Conservation (phyloP, 2,113 vertebrate genomes). For the Candoia aspera region DNA sequence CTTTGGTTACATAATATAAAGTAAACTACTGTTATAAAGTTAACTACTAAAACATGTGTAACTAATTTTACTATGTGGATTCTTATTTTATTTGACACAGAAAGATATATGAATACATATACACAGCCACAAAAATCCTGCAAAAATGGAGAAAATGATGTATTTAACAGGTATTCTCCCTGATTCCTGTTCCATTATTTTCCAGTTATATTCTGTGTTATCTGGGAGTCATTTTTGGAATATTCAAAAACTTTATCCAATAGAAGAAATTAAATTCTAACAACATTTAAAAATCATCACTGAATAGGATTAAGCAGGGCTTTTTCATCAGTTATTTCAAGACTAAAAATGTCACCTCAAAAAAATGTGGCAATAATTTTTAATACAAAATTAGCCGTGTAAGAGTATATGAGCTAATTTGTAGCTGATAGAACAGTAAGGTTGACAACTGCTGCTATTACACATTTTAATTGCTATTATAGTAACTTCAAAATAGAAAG, state of each 20-base stretch:
- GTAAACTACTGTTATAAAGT: neutral
- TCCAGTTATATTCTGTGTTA: neutral
- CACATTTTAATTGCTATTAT: neutral
- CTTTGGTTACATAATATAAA: neutral
- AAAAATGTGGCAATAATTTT: neutral
- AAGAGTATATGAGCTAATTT: neutral
- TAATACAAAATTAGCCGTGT: neutral
- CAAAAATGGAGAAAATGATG: neutral
- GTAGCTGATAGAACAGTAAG: neutral
- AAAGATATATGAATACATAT: neutral
- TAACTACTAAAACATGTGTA: neutral
- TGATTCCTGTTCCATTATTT: neutral
- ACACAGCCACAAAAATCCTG: neutral
- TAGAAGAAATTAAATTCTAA: neutral
- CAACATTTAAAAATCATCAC: neutral
- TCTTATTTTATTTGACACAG: neutral
- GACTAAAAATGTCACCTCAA: neutral
- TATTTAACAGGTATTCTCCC: neutral
- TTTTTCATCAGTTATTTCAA: neutral
- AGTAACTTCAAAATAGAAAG: neutral
- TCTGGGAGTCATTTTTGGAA: neutral
- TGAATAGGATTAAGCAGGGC: neutral
- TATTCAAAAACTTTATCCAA: neutral
- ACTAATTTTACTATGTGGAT: neutral
- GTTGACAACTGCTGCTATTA: neutral